Conservation (phyloP, 2,797 vertebrate genomes). For the Naso thynnoides region DNA sequence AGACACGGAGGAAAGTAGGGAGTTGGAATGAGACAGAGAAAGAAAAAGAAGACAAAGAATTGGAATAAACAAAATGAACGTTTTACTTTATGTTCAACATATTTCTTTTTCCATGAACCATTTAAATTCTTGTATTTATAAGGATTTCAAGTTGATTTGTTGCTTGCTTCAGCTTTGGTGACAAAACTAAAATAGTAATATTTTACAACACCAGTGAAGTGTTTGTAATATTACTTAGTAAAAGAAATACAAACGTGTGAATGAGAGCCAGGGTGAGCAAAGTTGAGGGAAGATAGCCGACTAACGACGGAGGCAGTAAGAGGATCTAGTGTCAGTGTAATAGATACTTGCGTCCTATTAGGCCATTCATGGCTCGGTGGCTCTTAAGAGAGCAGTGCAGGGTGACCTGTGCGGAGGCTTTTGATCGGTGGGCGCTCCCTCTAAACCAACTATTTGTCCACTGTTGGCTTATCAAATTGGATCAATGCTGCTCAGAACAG, state of each 20-base stretch:
- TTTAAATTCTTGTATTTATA: neutral
- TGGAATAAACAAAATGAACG: neutral
- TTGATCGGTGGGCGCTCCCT: conserved; percentile 57
- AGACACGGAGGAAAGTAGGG: conserved; percentile 45
- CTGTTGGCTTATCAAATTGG: conserved; percentile 57
- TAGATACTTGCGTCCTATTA: conserved; percentile 69
- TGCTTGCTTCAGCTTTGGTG: neutral
- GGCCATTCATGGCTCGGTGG: conserved; percentile 77
- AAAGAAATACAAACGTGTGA: conserved; percentile 13
- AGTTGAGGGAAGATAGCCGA: conserved; percentile 16
- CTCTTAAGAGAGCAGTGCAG: conserved; percentile 71
- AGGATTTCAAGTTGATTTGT: neutral
- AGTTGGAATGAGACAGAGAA: conserved; percentile 44
- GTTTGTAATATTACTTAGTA: neutral
- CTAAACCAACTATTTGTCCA: conserved; percentile 55
- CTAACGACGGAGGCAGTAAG: conserved; percentile 21
- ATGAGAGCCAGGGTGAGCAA: conserved; percentile 10
- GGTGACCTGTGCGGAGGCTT: conserved; percentile 64
- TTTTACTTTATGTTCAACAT: neutral
- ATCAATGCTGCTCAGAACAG: conserved; percentile 44
- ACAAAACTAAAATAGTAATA: neutral
- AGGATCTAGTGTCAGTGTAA: conserved; percentile 71
- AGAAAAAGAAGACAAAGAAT: conserved; percentile 26
- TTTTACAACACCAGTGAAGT: neutral
- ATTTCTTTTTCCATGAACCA: neutral